Base-by-base conservation (phyloP, 2,113 vertebrate genomes). In the Platycercus adscitus region DNA sequence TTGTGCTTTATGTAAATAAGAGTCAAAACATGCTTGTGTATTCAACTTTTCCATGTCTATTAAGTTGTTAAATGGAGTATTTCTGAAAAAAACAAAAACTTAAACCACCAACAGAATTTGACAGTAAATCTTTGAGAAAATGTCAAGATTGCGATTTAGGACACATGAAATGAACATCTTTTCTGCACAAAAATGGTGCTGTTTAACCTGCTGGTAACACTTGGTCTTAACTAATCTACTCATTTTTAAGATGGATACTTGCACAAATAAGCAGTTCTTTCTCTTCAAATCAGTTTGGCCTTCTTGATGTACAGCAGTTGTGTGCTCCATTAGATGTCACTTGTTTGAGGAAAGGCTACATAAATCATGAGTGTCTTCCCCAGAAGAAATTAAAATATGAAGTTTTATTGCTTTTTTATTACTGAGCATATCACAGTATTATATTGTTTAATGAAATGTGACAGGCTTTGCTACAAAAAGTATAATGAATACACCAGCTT, bases 321-420 rank as follows among this genome's bases (percentile, higher is more conserved):
- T 85, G 78, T 89, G 90, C 64, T 88, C n/a, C 69, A 93, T 94
- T 95, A 96, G 79, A 76, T 78, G 79, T 71, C 82, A 83, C 55
- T 91, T 92, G 88, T 71, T 89, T 78, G 60, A 66, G 72, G 66
- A 85, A 81, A 81, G 81, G 31, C 69, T 81, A 20, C 79, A 68
- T 95, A 96, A 94, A 96, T 75, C 87, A 91, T 49, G n/a, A 88
- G 44, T 71, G 83, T 56, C 89, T 95, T 97, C 81, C 69, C 71
- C 69, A 64, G 43, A 86, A 94, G 77, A 96, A 96, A 96, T 96
- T 84, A 12, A 92, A 68, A 94, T 66, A 58, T 69, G 71, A 95
- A 82, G 16, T 88, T 83, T 95, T 96, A 89, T 95, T 84, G 88
- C 81, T 68, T 91, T 95, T 96, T 97, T 97, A 88, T 96, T 93